Evolutionary conservation across 1,140 invertebrate species (phyloP), one percentile per base, ranked within the genome.

Genomic region (Drosophila quadrilineata): DNA sequence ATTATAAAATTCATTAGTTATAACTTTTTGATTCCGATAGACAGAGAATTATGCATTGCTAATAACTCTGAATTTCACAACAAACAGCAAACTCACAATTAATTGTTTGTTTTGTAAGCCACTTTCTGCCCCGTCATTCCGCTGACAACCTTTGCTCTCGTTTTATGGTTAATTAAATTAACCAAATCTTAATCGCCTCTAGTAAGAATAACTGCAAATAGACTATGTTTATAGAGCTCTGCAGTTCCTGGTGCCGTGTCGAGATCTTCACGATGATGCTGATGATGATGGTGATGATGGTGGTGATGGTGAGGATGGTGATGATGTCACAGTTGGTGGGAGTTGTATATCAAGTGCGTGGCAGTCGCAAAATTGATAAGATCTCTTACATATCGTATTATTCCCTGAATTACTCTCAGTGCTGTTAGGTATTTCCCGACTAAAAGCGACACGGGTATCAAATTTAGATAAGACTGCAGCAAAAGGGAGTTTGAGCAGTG

Each of bases 251-350:
- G n/a, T n/a, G n/a, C n/a, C n/a, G n/a, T n/a, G n/a, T n/a, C n/a
- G n/a, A n/a, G n/a, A n/a, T n/a, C n/a, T n/a, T n/a, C n/a, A n/a
- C n/a, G n/a, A n/a, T n/a, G n/a, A n/a, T n/a, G n/a, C n/a, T n/a
- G n/a, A n/a, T n/a, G n/a, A 17, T 28, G 26, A 43, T 19, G 10
- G 2, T 10, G 10, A 12, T 2, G 9, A 5, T 5, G 29, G 22
- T 59, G 45, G 35, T 48, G 31, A 8, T n/a, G 60, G 33, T 50
- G 49, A 26, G 19, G 14, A 26, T 14, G 14, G 10, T 12, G 28
- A 53, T 62, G 62, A 65, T 59, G 62, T 65, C 62, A 65, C 45
- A 59, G 45, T 65, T 35, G 59, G 62, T 65, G 54, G 59, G 36
- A 59, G 45, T 65, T 35, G 59, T 65, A 65, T 59, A 65, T 65